Conservation (phyloP, 2,797 vertebrate species). For the Tiaroga cobitis region DNA sequence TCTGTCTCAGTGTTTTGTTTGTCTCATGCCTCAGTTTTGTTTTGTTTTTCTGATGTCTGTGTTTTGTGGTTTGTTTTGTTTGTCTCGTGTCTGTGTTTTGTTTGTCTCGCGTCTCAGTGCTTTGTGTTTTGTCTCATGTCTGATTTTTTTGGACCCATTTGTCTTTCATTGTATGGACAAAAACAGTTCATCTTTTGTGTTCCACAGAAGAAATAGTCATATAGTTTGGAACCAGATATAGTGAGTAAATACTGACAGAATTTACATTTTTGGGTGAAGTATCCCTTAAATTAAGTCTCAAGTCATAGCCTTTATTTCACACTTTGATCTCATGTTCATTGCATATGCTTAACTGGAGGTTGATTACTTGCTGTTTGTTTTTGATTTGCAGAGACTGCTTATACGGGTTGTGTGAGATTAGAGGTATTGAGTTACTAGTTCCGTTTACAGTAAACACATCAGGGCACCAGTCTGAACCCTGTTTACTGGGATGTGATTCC, state of each 20-base stretch:
- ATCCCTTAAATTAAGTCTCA: background rate
- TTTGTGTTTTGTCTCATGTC: background rate
- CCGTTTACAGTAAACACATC: background rate
- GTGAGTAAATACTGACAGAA: background rate
- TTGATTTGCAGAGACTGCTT: background rate
- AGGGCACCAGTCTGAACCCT: background rate
- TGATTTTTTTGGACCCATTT: background rate
- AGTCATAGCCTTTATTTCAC: background rate
- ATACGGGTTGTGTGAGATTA: background rate
- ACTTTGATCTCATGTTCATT: background rate
- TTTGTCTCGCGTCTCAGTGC: too few relatives aligned
- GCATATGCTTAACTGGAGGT: background rate
- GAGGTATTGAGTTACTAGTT: background rate
- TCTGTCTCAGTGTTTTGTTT: background rate
- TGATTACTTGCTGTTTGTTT: constrained; percentile 1
- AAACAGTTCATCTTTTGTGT: background rate
- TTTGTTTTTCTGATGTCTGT: background rate
- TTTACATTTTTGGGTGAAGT: background rate
- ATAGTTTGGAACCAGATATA: background rate
- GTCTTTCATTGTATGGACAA: background rate
- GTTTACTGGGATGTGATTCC: constrained; percentile 11
- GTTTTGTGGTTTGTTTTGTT: too few relatives aligned
- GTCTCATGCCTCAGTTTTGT: background rate
- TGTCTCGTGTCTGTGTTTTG: too few relatives aligned
- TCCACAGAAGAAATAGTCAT: background rate